These are phyloP conservation scores for Enteromius unitaeniatus DNA, from an alignment of 2,797 vertebrate genomes.

Conservation along the genomic window DNA sequence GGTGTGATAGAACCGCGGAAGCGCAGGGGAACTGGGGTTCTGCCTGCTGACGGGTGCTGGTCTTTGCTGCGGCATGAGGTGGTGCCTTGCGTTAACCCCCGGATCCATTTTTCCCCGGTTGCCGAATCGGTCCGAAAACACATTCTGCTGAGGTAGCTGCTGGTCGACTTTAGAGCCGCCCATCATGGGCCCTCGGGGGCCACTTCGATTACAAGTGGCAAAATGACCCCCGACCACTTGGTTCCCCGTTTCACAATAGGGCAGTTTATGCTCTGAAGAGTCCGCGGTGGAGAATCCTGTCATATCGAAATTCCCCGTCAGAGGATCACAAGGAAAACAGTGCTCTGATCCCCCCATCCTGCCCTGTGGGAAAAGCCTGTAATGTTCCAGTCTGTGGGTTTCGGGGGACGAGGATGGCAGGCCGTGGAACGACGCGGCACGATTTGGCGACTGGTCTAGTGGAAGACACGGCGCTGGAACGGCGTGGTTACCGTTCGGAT, in stretches of 20 bases:
- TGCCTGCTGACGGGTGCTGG: slow-evolving; percentile 89
- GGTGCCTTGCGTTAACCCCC: slow-evolving; percentile 74
- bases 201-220: slow-evolving; percentile 72
- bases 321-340: slow-evolving; percentile 83
- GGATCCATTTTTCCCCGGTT: slow-evolving; percentile 83
- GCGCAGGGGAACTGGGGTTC: slow-evolving; percentile 84
- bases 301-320: slow-evolving; percentile 82
- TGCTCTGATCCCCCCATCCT: slow-evolving; percentile 92
- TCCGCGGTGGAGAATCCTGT: slow-evolving; percentile 82
- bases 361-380: slow-evolving; percentile 86
- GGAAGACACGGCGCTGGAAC: slow-evolving; percentile 97
- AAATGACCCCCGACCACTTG: slow-evolving; percentile 78
- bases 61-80: slow-evolving; percentile 79
- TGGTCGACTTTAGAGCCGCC: slow-evolving; percentile 80
- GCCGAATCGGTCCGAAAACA: slow-evolving; percentile 84
- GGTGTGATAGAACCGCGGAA: slow-evolving; percentile 73
- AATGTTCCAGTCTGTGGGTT: slow-evolving; percentile 88
- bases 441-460: slow-evolving; percentile 96
- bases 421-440: slow-evolving; percentile 94
- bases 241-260: slow-evolving; percentile 78
- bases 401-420: slow-evolving; percentile 90
- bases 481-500: slow-evolving; percentile 85
- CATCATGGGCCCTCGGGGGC: slow-evolving; percentile 77
- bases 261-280: slow-evolving; percentile 85
- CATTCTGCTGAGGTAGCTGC: slow-evolving; percentile 69